Evolutionary conservation across 1,140 invertebrate species (phyloP), one percentile per base, ranked within the genome.

Genomic region (Leptinotarsa texana): DNA sequence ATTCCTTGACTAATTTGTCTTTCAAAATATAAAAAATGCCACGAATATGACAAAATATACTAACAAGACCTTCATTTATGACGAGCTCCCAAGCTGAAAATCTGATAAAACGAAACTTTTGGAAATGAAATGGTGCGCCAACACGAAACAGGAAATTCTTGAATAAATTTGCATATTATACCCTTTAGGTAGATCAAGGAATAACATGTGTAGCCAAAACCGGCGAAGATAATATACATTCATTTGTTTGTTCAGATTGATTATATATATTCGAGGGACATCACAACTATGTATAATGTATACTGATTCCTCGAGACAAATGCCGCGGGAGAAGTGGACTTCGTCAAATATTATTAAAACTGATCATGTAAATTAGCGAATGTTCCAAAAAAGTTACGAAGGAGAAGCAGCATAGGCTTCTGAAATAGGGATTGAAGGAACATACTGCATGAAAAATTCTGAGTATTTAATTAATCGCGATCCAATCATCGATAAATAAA

Each of bases 361-460:
- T 69, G 68, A 69, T 69, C 47, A 69, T 69, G 47, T 13, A 69
- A 49, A 69, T 69, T 69, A 69, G 68, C 13, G 48, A 47, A 51
- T 18, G 48, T 21, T 15, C 63, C 63, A 57, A 4, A 57, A 57
- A 57, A 17, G n/a, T 57, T 17, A 18, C 0, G 51, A 57, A 57
- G 4, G 51, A 57, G 51, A 57, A 5, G 51, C 4, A 57, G n/a
- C 17, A 57, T 57, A 13, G 51, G 51, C 51, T 57, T 57, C 15
- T 33, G 33, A 33, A 33, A 33, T 0, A 33, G 33, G 33, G 33
- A 33, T 8, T 33, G 1, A 33, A 33, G 8, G 27, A 33, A 8
- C 1, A 33, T 2, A 33, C 8, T 11, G 33, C 6, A 33, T 33
- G 6, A 33, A 33, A 1, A 33, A 8, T 33, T 33, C 33, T 33